Evolutionary conservation across 2,113 vertebrate species (phyloP).

Genomic region (Notiomystis cincta): DNA sequence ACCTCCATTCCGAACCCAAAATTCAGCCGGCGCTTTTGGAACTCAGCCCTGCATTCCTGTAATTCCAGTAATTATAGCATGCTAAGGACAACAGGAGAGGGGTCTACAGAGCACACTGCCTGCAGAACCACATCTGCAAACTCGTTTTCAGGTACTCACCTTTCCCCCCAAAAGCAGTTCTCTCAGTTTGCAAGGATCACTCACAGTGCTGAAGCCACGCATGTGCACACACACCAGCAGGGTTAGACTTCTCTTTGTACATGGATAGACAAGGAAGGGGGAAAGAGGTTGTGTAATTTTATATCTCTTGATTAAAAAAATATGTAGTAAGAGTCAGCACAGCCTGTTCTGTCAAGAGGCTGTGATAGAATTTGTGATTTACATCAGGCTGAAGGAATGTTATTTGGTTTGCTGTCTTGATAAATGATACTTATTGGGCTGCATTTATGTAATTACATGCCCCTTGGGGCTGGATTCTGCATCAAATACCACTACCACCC

Average conservation of each 20-base stretch:
- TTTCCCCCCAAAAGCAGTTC: background rate
- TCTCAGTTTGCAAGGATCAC: background rate
- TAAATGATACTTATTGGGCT: conserved; percentile 42
- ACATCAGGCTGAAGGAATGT: conserved; percentile 19
- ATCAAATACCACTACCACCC: conserved; percentile 71
- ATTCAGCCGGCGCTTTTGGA: background rate
- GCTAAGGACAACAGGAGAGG: background rate
- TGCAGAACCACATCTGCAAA: background rate
- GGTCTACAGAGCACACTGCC: background rate
- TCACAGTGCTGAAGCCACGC: background rate
- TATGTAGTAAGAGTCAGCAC: background rate
- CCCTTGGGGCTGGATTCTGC: conserved; percentile 36
- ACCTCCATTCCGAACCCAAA: background rate
- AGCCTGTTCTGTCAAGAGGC: conserved; percentile 1
- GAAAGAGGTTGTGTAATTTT: background rate
- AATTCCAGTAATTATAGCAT: background rate
- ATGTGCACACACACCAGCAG: background rate
- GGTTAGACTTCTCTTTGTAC: background rate
- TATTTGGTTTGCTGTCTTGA: conserved; percentile 18
- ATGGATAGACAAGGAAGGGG: background rate
- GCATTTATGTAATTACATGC: conserved; percentile 46
- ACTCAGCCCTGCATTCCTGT: background rate
- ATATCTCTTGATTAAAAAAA: background rate
- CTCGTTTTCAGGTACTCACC: background rate
- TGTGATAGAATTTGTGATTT: background rate